phyloP scores from a whole-genome alignment of 2,797 vertebrate genomes.

The Poeciliopsis paucimaculata region DNA sequence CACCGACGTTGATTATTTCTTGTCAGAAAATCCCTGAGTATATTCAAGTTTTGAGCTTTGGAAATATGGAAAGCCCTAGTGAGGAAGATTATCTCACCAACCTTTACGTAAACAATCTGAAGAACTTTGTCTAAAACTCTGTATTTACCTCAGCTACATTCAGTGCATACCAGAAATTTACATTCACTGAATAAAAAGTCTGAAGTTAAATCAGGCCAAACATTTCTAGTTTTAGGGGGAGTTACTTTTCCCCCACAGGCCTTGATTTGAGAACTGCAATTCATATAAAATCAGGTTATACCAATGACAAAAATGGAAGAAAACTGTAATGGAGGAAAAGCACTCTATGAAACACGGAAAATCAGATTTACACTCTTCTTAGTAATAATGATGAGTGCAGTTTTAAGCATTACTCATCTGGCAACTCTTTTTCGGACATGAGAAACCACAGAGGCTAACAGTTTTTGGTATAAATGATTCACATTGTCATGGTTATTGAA shows the following conservation, averaged over 20 bases:
- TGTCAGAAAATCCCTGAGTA: background rate
- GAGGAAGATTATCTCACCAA: background rate
- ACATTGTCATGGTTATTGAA: background rate
- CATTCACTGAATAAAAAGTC: no score
- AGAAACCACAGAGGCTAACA: background rate
- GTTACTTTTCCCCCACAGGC: no score
- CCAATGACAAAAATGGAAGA: background rate
- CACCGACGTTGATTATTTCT: background rate
- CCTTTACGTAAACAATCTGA: background rate
- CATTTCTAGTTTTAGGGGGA: no score
- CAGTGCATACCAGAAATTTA: background rate
- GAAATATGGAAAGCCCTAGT: background rate
- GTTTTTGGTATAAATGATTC: background rate
- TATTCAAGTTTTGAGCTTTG: background rate
- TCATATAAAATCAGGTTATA: background rate
- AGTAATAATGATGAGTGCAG: background rate
- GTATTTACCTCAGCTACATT: background rate
- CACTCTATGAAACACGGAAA: background rate
- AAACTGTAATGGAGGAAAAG: background rate
- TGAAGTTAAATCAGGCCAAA: no score
- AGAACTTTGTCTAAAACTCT: background rate
- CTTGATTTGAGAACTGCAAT: background rate
- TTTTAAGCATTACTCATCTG: background rate
- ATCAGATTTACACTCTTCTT: background rate
- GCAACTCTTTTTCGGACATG: background rate